phyloP scores from a whole-genome alignment of 2,888 invertebrate species.

The Pristionchus japonicus region DNA sequence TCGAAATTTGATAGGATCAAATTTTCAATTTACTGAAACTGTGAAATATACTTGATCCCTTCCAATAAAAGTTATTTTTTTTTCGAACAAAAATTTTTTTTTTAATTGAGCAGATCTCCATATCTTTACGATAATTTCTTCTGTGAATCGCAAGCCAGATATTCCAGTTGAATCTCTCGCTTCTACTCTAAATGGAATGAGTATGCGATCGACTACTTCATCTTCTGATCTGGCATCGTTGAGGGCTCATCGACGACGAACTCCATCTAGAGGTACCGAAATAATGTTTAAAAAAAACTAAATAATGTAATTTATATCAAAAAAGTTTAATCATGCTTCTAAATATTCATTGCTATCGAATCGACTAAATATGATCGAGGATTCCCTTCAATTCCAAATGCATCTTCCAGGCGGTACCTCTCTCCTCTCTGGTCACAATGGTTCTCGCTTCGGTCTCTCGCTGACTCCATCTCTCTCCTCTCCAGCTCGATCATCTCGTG shows the following conservation, averaged over 20 bases:
- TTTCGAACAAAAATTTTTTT: neutral
- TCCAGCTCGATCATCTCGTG: neutral
- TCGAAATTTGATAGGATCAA: too few relatives aligned
- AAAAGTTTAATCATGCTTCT: too few relatives aligned
- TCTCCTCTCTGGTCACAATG: neutral
- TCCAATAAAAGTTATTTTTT: too few relatives aligned
- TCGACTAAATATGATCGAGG: neutral
- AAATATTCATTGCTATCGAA: too few relatives aligned
- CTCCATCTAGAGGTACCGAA: constrained; percentile 52
- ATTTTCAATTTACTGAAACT: too few relatives aligned
- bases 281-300: too few relatives aligned
- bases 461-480: neutral
- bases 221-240: constrained; percentile 52
- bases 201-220: constrained; percentile 59
- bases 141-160: neutral
- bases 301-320: too few relatives aligned
- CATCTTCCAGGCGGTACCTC: neutral
- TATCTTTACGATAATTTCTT: too few relatives aligned
- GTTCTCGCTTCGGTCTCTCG: constrained; percentile 14
- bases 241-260: constrained; percentile 43
- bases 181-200: constrained; percentile 66
- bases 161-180: constrained; percentile 66
- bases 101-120: neutral
- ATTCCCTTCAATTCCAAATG: neutral
- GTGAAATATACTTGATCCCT: too few relatives aligned